Conservation (phyloP, 2,797 vertebrate genomes). For the Otus scops region DNA sequence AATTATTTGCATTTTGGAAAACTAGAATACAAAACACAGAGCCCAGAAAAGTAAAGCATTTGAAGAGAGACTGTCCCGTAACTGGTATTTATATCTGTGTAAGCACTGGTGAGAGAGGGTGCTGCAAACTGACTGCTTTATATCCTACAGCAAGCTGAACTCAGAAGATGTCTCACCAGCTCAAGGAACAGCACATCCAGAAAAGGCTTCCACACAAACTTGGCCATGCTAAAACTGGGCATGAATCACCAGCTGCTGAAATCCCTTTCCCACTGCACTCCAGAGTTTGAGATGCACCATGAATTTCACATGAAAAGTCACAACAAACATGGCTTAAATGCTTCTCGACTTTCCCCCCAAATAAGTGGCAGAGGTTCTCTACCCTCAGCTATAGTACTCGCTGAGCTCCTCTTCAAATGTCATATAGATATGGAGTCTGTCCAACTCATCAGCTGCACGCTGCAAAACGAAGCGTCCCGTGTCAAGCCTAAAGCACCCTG, state of each 20-base stretch:
- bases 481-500: neutral
- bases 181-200: neutral
- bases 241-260: neutral
- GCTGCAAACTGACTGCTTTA: neutral
- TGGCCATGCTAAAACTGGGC: accelerated
- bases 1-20: neutral
- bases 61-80: neutral
- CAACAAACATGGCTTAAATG: neutral
- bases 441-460: neutral
- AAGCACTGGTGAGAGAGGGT: neutral
- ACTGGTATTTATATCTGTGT: neutral
- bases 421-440: accelerated
- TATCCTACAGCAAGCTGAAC: neutral
- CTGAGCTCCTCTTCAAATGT: neutral
- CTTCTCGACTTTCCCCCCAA: neutral
- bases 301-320: neutral
- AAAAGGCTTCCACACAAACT: neutral
- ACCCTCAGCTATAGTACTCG: neutral
- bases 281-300: neutral
- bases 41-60: neutral
- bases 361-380: neutral
- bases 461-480: accelerated
- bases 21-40: neutral
- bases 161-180: neutral
- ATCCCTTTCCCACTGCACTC: neutral